A percentile compares a stretch with the other conserved stretches of the same genome.
phyloP scores from a whole-genome alignment of 2,113 vertebrate species.

The Gila orcuttii region DNA sequence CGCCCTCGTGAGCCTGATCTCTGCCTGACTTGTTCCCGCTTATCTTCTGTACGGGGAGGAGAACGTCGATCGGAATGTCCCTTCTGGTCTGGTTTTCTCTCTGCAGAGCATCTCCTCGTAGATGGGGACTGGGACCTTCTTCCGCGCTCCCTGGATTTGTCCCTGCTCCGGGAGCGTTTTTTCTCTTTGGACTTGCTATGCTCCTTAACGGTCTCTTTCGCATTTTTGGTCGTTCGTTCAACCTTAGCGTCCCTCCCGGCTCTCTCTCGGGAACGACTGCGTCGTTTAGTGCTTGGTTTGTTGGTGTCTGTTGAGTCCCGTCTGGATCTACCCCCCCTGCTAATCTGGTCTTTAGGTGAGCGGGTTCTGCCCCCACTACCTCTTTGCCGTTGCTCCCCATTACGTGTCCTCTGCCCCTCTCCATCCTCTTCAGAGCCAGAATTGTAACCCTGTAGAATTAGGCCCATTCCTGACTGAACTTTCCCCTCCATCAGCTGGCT shows the following conservation, averaged over 20 bases:
- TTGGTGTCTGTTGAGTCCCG: constrained; percentile 82
- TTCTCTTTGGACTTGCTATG: constrained; percentile 90
- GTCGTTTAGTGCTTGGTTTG: constrained; percentile 85
- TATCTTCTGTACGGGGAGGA: constrained; percentile 67
- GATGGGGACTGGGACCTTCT: constrained; percentile 82
- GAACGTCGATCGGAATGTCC: constrained; percentile 65
- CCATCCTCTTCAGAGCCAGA: constrained; percentile 97
- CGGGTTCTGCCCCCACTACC: constrained; percentile 75
- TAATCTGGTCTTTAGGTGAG: constrained; percentile 70
- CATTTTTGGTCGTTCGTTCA: constrained; percentile 29
- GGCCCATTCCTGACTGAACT: constrained; percentile 97
- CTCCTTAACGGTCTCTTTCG: constrained; percentile 57
- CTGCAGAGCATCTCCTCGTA: constrained; percentile 31
- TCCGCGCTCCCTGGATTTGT: constrained; percentile 83
- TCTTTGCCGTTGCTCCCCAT: constrained; percentile 82
- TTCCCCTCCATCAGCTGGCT: constrained; percentile 98
- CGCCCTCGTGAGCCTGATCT: constrained; percentile 84
- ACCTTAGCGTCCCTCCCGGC: constrained; percentile 79
- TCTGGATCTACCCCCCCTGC: constrained; percentile 78
- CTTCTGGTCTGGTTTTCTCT: constrained; percentile 44
- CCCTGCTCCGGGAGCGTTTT: constrained; percentile 83
- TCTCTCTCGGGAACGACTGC: constrained; percentile 86
- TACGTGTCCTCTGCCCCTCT: constrained; percentile 73
- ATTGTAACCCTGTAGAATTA: constrained; percentile 97
- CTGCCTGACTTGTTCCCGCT: constrained; percentile 66